These are phyloP conservation scores for Coilia nasus DNA, from an alignment of 2,797 vertebrate species.

Conservation along the genomic window DNA sequence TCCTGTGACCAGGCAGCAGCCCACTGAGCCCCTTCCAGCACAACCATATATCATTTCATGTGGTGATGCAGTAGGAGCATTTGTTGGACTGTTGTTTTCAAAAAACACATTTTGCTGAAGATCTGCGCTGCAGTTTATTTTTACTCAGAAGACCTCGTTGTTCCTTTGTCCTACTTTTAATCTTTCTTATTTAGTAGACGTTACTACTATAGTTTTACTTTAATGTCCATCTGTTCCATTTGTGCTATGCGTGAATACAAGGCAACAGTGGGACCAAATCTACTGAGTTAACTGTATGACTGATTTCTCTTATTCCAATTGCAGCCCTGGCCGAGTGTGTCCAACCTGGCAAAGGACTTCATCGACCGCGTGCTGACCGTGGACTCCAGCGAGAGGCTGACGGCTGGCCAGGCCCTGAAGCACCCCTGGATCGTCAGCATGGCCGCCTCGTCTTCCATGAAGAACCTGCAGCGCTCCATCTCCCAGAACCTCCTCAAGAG, in stretches of 20 bases:
- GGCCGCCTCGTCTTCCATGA: conserved; percentile 98
- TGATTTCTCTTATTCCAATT: conserved; percentile 38
- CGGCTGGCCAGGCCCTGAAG: conserved; percentile 91
- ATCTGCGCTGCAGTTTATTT: background rate
- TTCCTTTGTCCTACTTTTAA: background rate
- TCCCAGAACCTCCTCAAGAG: conserved; percentile 98
- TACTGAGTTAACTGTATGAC: background rate
- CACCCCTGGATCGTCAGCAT: conserved; percentile 98
- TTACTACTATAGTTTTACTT: background rate
- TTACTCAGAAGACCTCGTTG: background rate
- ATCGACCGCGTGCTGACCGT: conserved; percentile 94
- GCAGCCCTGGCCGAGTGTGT: conserved; percentile 98
- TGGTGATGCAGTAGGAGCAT: background rate
- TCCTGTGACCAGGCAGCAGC: background rate
- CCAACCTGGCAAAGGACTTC: conserved; percentile 98
- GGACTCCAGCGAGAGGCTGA: conserved; percentile 90
- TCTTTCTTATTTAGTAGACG: background rate
- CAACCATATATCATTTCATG: background rate
- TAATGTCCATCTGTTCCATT: background rate
- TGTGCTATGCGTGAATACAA: background rate
- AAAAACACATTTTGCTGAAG: background rate
- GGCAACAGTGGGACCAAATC: too few relatives aligned
- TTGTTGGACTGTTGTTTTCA: background rate
- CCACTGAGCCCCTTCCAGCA: background rate
- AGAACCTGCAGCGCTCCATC: conserved; percentile 97